Conservation (phyloP, 2,888 invertebrate species). For the Drosophila testacea region DNA sequence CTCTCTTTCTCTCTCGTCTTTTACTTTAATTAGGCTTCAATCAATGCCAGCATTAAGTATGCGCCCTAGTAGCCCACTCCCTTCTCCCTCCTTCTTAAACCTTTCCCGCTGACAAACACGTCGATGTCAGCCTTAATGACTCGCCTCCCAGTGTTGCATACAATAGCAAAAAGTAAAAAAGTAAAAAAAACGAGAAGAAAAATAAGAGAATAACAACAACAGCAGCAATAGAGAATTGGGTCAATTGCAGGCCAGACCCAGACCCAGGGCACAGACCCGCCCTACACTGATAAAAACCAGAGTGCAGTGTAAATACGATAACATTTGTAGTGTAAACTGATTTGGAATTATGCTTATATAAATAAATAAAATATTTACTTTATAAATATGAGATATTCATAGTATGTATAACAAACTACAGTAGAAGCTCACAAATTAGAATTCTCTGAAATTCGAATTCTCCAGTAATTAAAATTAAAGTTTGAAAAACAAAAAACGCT, state of each 20-base stretch:
- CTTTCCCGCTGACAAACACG: conserved; percentile 8
- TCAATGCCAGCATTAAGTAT: conserved; percentile 67
- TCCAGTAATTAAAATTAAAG: too few relatives aligned
- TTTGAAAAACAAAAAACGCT: too few relatives aligned
- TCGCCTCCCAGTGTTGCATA: conserved; percentile 34
- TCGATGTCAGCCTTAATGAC: conserved; percentile 61
- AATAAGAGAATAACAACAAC: not conserved
- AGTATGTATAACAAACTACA: too few relatives aligned
- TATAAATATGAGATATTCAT: too few relatives aligned
- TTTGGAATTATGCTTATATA: not conserved
- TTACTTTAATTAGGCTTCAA: conserved; percentile 73
- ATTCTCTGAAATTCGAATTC: too few relatives aligned
- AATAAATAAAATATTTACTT: not conserved
- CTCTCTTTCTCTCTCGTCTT: conserved; percentile 30
- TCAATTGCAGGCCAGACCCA: conserved; percentile 59
- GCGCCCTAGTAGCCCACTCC: conserved; percentile 59
- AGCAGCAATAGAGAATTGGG: conserved; percentile 44
- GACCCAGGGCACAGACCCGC: not conserved
- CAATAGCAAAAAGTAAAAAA: conserved; percentile 31
- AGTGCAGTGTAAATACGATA: not conserved
- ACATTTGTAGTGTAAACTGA: not conserved
- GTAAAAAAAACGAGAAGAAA: conserved; percentile 9
- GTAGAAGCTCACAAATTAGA: too few relatives aligned
- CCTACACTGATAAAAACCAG: conserved; percentile 7
- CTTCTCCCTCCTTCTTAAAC: not conserved